A percentile compares a stretch with the other conserved stretches of the same genome.
These are phyloP conservation scores for Anas bahamensis DNA, from an alignment of 2,797 vertebrate species.

Conservation along the genomic window DNA sequence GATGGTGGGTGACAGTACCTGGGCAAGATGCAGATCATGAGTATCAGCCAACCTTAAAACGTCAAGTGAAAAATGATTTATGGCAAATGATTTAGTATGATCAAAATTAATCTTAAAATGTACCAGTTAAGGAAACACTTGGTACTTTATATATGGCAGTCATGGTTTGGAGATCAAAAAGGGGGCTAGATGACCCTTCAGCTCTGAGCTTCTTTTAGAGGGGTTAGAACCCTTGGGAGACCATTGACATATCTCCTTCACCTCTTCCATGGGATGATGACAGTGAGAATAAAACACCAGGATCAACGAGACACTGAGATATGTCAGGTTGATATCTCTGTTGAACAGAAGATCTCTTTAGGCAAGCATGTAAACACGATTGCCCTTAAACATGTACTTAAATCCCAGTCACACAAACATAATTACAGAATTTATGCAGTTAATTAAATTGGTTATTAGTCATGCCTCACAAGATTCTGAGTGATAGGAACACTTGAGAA, in stretches of 20 bases:
- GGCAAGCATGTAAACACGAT: not conserved
- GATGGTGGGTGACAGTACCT: no score
- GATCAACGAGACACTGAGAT: not conserved
- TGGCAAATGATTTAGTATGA: not conserved
- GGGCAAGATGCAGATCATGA: not conserved
- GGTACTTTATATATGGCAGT: no score
- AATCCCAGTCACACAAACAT: not conserved
- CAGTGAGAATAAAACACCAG: not conserved
- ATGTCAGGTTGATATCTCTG: not conserved
- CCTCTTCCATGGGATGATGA: not conserved
- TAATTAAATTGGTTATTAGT: not conserved
- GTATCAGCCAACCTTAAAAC: not conserved
- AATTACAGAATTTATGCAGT: not conserved
- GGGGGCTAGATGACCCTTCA: not conserved
- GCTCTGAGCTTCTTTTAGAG: no score
- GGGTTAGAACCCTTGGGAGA: not conserved
- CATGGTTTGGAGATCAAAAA: not conserved
- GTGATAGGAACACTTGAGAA: not conserved
- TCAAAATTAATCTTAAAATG: not conserved
- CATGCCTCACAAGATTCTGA: accelerated
- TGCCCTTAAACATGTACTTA: not conserved
- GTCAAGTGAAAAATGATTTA: not conserved
- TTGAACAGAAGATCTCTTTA: not conserved
- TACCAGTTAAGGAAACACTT: no score
- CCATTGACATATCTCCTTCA: not conserved